Percentiles rank a stretch among this genome's conserved stretches.
phyloP scores from a whole-genome alignment of 2,888 invertebrate genomes.

The Slavum lentiscoides region DNA sequence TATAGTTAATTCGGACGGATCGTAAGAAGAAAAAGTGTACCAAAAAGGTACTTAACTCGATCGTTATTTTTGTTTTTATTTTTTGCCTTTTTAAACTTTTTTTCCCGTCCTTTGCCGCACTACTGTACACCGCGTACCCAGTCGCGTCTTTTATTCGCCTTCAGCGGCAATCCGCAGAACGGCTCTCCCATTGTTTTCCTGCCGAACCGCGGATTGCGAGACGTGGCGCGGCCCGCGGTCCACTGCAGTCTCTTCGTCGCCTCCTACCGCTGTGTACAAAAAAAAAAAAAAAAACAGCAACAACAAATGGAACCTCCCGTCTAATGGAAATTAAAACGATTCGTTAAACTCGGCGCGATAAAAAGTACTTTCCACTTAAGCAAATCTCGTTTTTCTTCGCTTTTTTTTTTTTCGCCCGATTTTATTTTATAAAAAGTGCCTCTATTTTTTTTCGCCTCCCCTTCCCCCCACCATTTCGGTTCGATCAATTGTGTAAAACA shows the following conservation, averaged over 20 bases:
- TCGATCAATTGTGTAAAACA: slow-evolving; percentile 49
- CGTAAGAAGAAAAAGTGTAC: neutral
- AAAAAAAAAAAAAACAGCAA: too few relatives aligned
- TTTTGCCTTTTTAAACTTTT: slow-evolving; percentile 42
- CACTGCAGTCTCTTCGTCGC: neutral
- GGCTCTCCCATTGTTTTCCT: slow-evolving; percentile 39
- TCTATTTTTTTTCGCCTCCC: too few relatives aligned
- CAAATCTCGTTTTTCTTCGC: slow-evolving; percentile 45
- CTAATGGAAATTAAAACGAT: slow-evolving; percentile 53
- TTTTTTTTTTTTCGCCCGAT: slow-evolving; percentile 2
- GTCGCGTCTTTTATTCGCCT: slow-evolving; percentile 30
- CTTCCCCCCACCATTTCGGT: slow-evolving; percentile 24
- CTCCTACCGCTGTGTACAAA: neutral
- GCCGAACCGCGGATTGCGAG: neutral
- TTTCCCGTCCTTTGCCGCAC: neutral
- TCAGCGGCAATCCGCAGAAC: slow-evolving; percentile 20
- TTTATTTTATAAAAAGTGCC: slow-evolving; percentile 41
- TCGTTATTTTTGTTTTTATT: slow-evolving; percentile 22
- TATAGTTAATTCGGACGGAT: neutral
- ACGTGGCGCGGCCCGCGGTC: neutral
- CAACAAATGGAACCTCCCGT: slow-evolving; percentile 38
- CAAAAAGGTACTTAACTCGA: slow-evolving; percentile 38
- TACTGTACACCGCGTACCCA: too few relatives aligned
- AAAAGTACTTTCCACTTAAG: slow-evolving; percentile 53
- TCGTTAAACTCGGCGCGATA: slow-evolving; percentile 45